Evolutionary conservation across 2,797 vertebrate species (phyloP).

Genomic region (Catamblyrhynchus diadema): DNA sequence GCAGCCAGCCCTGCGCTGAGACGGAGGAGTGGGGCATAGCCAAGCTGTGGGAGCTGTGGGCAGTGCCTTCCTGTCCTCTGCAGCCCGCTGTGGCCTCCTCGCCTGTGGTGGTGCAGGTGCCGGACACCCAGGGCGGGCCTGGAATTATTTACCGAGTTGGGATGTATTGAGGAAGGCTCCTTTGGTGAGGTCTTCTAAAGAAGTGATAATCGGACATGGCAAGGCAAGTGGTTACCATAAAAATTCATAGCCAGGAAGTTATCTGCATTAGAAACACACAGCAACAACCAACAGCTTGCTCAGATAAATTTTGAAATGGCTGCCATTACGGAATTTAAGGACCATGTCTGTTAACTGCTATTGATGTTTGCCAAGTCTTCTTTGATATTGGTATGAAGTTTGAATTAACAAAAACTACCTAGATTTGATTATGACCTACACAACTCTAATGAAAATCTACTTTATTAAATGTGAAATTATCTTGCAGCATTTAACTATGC

Average conservation of each 20-base stretch:
- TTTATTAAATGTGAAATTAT: not conserved
- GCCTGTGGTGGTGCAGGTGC: not conserved
- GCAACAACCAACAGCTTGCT: not conserved
- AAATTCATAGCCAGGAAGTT: not conserved
- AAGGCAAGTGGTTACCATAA: not conserved
- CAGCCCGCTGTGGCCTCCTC: not conserved
- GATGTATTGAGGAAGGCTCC: not conserved
- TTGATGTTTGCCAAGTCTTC: not conserved
- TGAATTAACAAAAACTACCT: not conserved
- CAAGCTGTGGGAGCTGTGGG: not conserved
- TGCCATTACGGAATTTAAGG: not conserved
- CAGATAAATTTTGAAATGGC: not conserved
- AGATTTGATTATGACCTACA: not conserved
- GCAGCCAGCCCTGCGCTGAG: fast-evolving
- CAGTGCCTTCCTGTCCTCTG: fast-evolving
- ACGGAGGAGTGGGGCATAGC: not conserved
- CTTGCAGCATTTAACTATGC: too few relatives aligned
- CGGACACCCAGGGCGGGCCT: fast-evolving
- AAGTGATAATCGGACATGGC: not conserved
- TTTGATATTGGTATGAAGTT: not conserved
- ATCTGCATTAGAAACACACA: not conserved
- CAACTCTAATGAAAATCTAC: not conserved
- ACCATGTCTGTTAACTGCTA: not conserved
- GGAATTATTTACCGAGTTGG: not conserved
- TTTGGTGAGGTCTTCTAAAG: not conserved